phyloP scores from a whole-genome alignment of 2,797 vertebrate genomes.

The Dendrocincla fuliginosa region DNA sequence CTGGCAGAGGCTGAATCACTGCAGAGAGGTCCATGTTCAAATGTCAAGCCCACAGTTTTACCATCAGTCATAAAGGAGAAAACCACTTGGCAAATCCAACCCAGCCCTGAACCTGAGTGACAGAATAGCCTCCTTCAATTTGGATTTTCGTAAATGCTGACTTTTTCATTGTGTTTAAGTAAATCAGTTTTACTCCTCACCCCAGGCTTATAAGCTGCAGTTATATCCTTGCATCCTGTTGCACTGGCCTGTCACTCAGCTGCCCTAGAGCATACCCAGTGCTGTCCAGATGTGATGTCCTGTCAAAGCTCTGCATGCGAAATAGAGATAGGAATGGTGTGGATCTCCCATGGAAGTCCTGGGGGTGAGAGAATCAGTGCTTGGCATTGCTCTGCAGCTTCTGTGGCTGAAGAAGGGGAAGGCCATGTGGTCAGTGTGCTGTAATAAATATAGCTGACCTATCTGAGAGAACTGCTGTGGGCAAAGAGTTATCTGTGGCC shows the following conservation, averaged over 20 bases:
- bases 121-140: background rate
- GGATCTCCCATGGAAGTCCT: background rate
- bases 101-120: background rate
- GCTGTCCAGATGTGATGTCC: background rate
- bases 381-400: background rate
- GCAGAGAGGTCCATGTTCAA: background rate
- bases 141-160: background rate
- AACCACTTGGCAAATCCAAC: background rate
- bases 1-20: background rate
- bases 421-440: background rate
- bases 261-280: background rate
- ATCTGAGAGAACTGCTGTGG: background rate
- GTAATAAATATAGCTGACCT: constrained; percentile 2
- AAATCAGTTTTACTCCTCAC: background rate
- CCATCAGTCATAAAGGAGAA: background rate
- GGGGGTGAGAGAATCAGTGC: background rate
- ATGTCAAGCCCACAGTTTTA: background rate
- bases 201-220: background rate
- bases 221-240: background rate
- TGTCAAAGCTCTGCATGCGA: background rate
- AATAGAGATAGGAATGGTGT: background rate
- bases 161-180: background rate
- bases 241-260: background rate
- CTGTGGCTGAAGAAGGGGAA: background rate
- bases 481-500: background rate